These are phyloP conservation scores for Diachrysia chrysitis DNA, from an alignment of 2,888 invertebrate genomes.

Conservation along the genomic window DNA sequence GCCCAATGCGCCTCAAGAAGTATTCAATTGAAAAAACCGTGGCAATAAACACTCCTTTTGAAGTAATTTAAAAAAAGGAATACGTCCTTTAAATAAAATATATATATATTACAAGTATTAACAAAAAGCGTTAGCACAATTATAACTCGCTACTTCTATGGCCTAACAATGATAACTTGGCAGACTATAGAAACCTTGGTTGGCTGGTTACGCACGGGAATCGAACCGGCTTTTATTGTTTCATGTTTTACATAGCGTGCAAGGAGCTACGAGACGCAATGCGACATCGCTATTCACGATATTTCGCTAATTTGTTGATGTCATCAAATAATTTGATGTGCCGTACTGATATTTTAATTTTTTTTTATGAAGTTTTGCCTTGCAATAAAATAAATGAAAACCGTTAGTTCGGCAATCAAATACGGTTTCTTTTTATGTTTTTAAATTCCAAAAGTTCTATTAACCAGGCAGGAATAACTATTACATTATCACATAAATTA, in stretches of 20 bases:
- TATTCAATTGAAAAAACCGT: too few relatives aligned
- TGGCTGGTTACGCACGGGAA: constrained; percentile 17
- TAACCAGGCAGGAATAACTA: too few relatives aligned
- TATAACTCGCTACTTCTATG: constrained; percentile 10
- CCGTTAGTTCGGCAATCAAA: too few relatives aligned
- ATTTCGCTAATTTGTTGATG: background rate
- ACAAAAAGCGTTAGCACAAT: background rate
- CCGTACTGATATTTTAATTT: background rate
- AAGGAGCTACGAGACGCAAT: constrained; percentile 14
- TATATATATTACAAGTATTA: too few relatives aligned
- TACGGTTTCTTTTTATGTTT: too few relatives aligned
- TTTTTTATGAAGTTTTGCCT: background rate
- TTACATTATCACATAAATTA: too few relatives aligned
- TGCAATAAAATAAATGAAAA: background rate
- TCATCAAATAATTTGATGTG: background rate
- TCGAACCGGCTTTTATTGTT: constrained; percentile 39
- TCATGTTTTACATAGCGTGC: constrained; percentile 14
- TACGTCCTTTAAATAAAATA: too few relatives aligned
- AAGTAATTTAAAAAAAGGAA: too few relatives aligned
- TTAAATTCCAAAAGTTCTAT: too few relatives aligned
- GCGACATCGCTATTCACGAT: constrained; percentile 6
- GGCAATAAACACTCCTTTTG: too few relatives aligned
- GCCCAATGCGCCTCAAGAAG: too few relatives aligned
- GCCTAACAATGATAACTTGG: constrained; percentile 34
- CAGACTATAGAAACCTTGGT: constrained; percentile 25